These are phyloP conservation scores for Sarcophaga variegata DNA, from an alignment of 2,888 invertebrate species.

Conservation along the genomic window DNA sequence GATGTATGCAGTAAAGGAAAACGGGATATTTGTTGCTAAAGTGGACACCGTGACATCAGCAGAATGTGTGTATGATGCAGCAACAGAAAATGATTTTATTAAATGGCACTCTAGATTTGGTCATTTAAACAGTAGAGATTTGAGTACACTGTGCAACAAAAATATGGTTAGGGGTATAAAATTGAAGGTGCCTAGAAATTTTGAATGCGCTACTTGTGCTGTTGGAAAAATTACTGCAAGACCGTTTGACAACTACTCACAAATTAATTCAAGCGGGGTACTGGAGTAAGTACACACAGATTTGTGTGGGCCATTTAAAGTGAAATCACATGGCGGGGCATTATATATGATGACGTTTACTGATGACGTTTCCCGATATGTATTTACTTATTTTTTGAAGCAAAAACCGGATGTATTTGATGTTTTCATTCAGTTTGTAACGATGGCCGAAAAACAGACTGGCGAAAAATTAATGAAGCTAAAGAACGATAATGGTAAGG, in stretches of 20 bases:
- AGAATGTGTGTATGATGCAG: no score
- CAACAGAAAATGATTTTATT: no score
- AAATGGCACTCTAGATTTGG: no score
- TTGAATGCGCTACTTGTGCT: slow-evolving; percentile 50
- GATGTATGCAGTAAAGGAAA: no score
- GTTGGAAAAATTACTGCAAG: neutral
- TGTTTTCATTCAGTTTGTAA: slow-evolving; percentile 58
- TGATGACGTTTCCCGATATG: slow-evolving; percentile 61
- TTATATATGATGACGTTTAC: slow-evolving; percentile 62
- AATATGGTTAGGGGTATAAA: slow-evolving; percentile 29
- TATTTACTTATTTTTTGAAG: slow-evolving; percentile 65
- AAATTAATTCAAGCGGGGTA: slow-evolving; percentile 39
- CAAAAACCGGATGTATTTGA: slow-evolving; percentile 54
- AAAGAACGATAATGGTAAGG: neutral
- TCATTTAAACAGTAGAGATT: slow-evolving; percentile 20
- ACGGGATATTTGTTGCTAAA: no score
- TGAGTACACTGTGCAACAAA: slow-evolving; percentile 32
- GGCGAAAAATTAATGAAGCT: slow-evolving; percentile 45
- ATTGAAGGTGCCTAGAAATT: slow-evolving; percentile 33
- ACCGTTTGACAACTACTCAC: slow-evolving; percentile 36
- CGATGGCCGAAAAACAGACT: slow-evolving; percentile 61
- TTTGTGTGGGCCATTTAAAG: slow-evolving; percentile 51
- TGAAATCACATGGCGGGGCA: slow-evolving; percentile 57
- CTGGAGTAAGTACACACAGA: slow-evolving; percentile 52
- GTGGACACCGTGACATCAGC: no score